These are phyloP conservation scores for Sturnus vulgaris DNA, from an alignment of 2,113 vertebrate genomes.

Conservation along the genomic window DNA sequence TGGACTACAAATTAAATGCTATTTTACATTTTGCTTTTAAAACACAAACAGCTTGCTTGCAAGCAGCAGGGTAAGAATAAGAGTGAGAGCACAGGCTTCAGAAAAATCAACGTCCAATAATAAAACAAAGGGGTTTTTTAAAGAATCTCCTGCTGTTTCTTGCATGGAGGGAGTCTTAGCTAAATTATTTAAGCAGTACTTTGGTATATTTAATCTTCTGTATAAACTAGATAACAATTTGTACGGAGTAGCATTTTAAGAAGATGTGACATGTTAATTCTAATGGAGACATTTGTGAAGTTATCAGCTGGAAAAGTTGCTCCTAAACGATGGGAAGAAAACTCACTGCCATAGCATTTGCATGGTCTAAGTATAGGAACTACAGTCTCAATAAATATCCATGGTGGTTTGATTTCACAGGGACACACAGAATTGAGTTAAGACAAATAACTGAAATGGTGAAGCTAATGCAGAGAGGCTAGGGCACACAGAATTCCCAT, in stretches of 20 bases:
- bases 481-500: not conserved
- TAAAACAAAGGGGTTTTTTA: constrained; percentile 19
- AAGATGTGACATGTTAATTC: not conserved
- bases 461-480: not conserved
- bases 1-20: constrained; percentile 34
- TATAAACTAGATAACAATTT: constrained; percentile 16
- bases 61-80: constrained; percentile 23
- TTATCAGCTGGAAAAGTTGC: not conserved
- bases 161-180: not conserved
- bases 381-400: not conserved
- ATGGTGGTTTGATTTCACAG: not conserved
- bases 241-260: constrained; percentile 12
- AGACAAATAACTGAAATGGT: not conserved
- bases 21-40: constrained; percentile 57
- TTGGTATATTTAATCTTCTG: constrained; percentile 2
- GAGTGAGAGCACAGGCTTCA: not conserved
- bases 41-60: constrained; percentile 17
- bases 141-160: constrained; percentile 29
- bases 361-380: not conserved
- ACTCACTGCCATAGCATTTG: not conserved
- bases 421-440: not conserved
- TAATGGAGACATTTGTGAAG: not conserved
- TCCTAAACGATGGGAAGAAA: not conserved
- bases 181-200: constrained; percentile 26
- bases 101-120: constrained; percentile 26